phyloP scores from a whole-genome alignment of 2,797 vertebrate species.

The Peromyscus attwateri region DNA sequence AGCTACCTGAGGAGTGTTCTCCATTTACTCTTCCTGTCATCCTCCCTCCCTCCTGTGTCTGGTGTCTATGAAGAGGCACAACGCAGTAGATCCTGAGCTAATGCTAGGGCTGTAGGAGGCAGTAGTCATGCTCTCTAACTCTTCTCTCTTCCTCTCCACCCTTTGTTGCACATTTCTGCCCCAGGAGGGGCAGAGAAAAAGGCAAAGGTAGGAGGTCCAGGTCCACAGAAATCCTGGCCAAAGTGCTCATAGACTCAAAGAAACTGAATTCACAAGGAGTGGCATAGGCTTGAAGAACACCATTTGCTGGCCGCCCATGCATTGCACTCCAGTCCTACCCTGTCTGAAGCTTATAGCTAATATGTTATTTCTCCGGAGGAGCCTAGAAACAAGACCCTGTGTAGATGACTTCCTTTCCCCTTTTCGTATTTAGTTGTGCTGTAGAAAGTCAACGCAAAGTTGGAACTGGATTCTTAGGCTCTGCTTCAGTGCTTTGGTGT shows the following conservation, averaged over 20 bases:
- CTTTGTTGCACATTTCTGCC: not conserved
- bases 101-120: not conserved
- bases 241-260: not conserved
- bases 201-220: not conserved
- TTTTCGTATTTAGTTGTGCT: not conserved
- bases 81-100: not conserved
- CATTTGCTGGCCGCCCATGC: not conserved
- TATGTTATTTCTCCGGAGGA: not conserved
- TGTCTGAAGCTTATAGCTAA: slow-evolving; percentile 11
- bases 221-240: not conserved
- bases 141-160: not conserved
- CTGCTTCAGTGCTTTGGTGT: not conserved
- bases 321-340: not conserved
- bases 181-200: not conserved
- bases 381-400: not conserved
- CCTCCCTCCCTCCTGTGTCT: not conserved
- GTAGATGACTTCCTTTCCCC: not conserved
- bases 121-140: not conserved
- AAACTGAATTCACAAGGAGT: not conserved
- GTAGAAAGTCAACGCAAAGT: not conserved
- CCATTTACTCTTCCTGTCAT: not conserved
- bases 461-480: not conserved
- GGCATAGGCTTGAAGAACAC: not conserved
- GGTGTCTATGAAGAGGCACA: not conserved
- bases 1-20: not conserved